These are phyloP conservation scores for Sthenelais limicola DNA, from an alignment of 2,888 invertebrate species.

Conservation along the genomic window DNA sequence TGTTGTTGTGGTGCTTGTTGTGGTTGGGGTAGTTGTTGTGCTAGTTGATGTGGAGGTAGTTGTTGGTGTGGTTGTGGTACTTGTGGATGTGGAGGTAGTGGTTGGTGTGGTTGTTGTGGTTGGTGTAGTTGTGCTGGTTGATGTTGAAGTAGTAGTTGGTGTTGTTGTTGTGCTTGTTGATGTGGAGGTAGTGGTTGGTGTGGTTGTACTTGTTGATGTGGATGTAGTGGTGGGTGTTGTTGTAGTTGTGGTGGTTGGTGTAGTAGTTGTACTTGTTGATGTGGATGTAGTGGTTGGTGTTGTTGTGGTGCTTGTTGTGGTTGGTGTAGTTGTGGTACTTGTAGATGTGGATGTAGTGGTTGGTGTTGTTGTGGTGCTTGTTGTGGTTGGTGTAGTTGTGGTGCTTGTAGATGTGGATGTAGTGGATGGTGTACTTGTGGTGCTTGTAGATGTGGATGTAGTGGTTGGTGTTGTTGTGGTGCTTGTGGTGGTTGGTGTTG, in stretches of 20 bases:
- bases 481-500: not conserved
- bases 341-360: not conserved
- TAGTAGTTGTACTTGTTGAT: too few relatives aligned
- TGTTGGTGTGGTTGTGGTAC: not conserved
- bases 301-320: constrained; percentile 14
- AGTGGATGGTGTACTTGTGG: not conserved
- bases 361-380: not conserved
- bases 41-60: not conserved
- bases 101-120: constrained; percentile 9
- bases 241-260: not conserved
- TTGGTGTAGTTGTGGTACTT: not conserved
- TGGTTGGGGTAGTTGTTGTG: not conserved
- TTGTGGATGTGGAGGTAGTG: not conserved
- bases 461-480: not conserved
- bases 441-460: not conserved
- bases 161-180: constrained; percentile 4
- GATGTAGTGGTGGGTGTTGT: not conserved
- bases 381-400: constrained; percentile 5
- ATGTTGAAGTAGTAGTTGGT: not conserved
- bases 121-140: too few relatives aligned
- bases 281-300: not conserved
- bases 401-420: not conserved
- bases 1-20: too few relatives aligned
- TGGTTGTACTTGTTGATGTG: not conserved
- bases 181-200: not conserved